Base-by-base conservation (phyloP, 64 coral and sea anemone species). In the Orbicella faveolata region DNA sequence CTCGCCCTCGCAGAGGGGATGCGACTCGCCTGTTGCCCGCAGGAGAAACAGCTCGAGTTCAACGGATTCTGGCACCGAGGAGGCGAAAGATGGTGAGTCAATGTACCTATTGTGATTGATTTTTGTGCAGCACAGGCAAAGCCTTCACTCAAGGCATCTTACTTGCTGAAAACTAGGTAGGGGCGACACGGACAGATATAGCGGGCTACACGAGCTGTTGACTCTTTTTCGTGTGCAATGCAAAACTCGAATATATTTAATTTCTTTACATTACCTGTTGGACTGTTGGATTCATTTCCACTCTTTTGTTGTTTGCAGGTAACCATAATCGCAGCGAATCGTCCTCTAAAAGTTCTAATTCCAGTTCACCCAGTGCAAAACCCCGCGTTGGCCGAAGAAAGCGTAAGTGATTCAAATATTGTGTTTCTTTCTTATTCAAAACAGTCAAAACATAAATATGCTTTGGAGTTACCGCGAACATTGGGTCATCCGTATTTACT, bases 61-160 rank as follows among this genome's bases (percentile, higher is more conserved):
- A 66, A 92, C 90, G 6, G 90, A 92, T 57, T 92, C 90, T 2
- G 90, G 90, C 12, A 87, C 82, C 13, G 90, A 92, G n/a, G 90
- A 92, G 48, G 75, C 83, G 15, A 73, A 86, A 36, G 90, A 92
- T 87, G 84, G 90, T 92, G 44, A 72, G 74, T 85, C 11, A n/a
- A 33, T 70, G 55, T 14, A 59, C 11, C 55, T 14, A 59, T 59
- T 59, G 11, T 59, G 55, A 14, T 59, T 15, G 54, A 57, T 9
- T 57, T 57, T 57, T 57, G 9, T 57, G 54, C 54, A 14, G 2
- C 54, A 57, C 4, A 41, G 2, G 12, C 55, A 59, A 59, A 16
- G 55, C 55, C 13, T 16, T 59, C 55, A 59, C 55, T 8, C 55
- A 14, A 0, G 55, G 15, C 55, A 59, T 59, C 2, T 59, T 59